Evolutionary conservation across 2,113 vertebrate species (phyloP).

Genomic region (Balaeniceps rex): DNA sequence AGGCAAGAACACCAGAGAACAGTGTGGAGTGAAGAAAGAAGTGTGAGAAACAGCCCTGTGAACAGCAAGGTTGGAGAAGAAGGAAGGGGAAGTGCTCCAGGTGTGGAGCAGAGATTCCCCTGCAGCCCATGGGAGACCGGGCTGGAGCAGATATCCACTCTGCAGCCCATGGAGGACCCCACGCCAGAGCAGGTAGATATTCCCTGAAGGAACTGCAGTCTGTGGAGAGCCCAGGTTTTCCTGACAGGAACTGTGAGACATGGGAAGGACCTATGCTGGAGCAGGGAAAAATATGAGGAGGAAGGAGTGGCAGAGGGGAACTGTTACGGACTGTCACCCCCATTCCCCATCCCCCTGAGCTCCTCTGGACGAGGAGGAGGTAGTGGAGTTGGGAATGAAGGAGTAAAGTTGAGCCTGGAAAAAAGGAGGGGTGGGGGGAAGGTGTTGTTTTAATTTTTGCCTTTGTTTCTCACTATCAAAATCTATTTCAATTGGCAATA

Average conservation of each 20-base stretch:
- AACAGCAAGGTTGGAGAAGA: background rate
- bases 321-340: background rate
- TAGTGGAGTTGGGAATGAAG: background rate
- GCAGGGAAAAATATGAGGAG: background rate
- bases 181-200: background rate
- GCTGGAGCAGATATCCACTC: background rate
- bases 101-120: background rate
- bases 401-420: background rate
- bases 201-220: background rate
- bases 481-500: background rate
- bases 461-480: background rate
- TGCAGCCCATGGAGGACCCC: background rate
- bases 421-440: background rate
- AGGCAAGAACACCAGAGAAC: background rate
- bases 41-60: background rate
- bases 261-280: background rate
- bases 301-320: background rate
- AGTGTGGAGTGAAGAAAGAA: background rate
- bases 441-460: background rate
- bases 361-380: background rate
- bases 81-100: background rate
- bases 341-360: background rate
- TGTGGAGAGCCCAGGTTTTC: background rate
- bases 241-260: background rate
- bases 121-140: background rate